A percentile compares a stretch with the other conserved stretches of the same genome.
phyloP scores from a whole-genome alignment of 2,797 vertebrate genomes.

The Glyptemys insculpta region DNA sequence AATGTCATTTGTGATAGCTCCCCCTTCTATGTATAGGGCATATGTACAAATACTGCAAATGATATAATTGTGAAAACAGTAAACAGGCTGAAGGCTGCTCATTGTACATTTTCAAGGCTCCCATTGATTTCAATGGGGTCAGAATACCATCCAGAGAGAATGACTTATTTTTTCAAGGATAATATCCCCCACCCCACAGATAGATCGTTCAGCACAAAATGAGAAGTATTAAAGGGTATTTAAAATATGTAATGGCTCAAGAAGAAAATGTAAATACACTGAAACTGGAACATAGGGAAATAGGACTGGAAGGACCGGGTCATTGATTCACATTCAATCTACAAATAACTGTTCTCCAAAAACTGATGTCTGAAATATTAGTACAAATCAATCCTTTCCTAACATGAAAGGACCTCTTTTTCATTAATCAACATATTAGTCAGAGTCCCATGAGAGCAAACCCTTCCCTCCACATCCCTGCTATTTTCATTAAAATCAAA shows the following conservation, averaged over 20 bases:
- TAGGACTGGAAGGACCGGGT: no score
- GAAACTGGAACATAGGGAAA: no score
- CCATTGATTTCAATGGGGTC: no score
- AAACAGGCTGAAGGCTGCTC: background rate
- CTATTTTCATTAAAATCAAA: no score
- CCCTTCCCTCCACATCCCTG: background rate
- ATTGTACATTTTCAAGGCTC: background rate
- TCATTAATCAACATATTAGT: background rate
- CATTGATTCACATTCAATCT: no score
- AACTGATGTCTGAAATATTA: background rate
- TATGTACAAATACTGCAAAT: no score
- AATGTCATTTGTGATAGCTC: background rate
- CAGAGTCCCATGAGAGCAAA: background rate
- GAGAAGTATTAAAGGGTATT: background rate
- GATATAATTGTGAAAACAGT: background rate
- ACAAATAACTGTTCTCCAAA: no score
- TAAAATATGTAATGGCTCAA: background rate
- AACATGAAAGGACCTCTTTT: background rate
- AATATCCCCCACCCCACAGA: background rate
- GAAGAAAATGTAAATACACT: background rate
- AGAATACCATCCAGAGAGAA: background rate
- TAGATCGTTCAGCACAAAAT: background rate
- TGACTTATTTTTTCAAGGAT: background rate
- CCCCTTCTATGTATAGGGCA: background rate
- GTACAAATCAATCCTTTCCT: background rate